Conservation (phyloP, 2,113 vertebrate genomes). For the Okapia johnstoni region DNA sequence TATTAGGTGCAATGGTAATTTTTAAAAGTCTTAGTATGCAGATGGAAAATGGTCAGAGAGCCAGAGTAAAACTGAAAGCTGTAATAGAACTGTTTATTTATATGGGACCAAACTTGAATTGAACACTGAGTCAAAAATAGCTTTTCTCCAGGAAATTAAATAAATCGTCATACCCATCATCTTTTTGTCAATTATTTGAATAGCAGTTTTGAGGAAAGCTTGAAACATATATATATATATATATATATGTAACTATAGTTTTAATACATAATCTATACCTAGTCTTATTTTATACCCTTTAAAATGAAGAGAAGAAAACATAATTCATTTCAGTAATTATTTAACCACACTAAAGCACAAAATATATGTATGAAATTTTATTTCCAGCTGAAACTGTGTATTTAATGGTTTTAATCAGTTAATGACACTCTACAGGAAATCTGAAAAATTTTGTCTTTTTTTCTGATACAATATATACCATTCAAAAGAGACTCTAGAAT, state of each 20-base stretch:
- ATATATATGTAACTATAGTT: neutral
- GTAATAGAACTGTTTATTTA: neutral
- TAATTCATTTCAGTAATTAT: neutral
- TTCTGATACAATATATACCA: neutral
- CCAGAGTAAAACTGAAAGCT: neutral
- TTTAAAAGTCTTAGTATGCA: neutral
- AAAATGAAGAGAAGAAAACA: slow-evolving; percentile 6
- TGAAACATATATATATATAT: neutral
- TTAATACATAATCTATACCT: neutral
- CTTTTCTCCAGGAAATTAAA: slow-evolving; percentile 13
- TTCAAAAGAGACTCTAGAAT: neutral
- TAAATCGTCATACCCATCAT: neutral
- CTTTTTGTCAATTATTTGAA: neutral
- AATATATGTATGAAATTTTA: neutral
- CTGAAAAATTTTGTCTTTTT: neutral
- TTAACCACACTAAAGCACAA: neutral
- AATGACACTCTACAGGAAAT: neutral
- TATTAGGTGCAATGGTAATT: neutral
- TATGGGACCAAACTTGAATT: neutral
- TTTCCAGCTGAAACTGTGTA: neutral
- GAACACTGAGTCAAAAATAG: neutral
- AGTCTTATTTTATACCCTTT: neutral
- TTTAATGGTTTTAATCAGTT: slow-evolving; percentile 27
- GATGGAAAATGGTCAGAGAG: neutral
- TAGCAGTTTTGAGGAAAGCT: neutral